These are phyloP conservation scores for Embidobia sp. DNA, from an alignment of 2,888 invertebrate genomes.

Conservation along the genomic window DNA sequence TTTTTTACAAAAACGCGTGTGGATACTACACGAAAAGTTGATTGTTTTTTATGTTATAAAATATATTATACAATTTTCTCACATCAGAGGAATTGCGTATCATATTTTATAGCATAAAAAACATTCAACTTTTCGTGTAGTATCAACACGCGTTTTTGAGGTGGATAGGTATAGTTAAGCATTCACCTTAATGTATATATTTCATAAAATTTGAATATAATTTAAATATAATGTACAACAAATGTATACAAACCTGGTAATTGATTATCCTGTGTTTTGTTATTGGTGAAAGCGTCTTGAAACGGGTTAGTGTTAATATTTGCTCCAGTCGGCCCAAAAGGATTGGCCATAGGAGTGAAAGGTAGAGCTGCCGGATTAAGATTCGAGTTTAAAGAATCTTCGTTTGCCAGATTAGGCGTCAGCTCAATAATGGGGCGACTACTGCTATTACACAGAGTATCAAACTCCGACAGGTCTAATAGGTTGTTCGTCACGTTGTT, in stretches of 20 bases:
- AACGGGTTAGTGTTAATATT: slow-evolving; percentile 79
- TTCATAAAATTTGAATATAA: too few species aligned
- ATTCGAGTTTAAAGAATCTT: slow-evolving; percentile 80
- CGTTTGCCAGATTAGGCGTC: slow-evolving; percentile 77
- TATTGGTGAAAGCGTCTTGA: slow-evolving; percentile 79
- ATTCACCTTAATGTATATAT: too few species aligned
- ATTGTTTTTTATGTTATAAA: too few species aligned
- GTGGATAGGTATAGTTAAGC: too few species aligned
- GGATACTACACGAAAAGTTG: too few species aligned
- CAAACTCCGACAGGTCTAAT: slow-evolving; percentile 82
- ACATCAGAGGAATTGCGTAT: too few species aligned
- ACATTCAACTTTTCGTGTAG: too few species aligned
- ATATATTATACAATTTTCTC: too few species aligned
- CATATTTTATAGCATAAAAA: too few species aligned
- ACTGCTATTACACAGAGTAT: slow-evolving; percentile 80
- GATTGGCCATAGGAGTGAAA: slow-evolving; percentile 78
- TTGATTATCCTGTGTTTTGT: slow-evolving; percentile 79
- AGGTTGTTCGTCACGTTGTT: slow-evolving; percentile 83
- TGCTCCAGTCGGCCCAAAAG: slow-evolving; percentile 74
- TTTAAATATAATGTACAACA: too few species aligned
- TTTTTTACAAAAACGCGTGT: too few species aligned
- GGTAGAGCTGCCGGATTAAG: slow-evolving; percentile 79
- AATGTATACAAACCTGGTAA: slow-evolving; percentile 75
- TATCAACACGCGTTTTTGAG: too few species aligned
- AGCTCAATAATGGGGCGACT: slow-evolving; percentile 79